Base-by-base conservation (phyloP, 2,888 invertebrate genomes). In the Yponomeuta cagnagella region DNA sequence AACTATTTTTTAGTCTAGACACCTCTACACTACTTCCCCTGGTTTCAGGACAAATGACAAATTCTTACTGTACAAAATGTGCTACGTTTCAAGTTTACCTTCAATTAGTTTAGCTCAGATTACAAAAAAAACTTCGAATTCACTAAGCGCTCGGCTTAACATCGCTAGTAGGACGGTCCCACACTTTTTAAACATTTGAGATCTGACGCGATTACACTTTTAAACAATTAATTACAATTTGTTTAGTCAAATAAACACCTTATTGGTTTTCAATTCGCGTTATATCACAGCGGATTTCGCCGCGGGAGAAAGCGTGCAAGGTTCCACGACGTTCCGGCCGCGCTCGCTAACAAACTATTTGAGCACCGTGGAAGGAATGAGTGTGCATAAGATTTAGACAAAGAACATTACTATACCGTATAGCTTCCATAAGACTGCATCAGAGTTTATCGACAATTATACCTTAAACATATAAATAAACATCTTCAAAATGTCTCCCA, bases 321-420 rank as follows among this genome's bases (percentile, higher is more conserved):
- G 31, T 37, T n/a, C 15, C 48, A 23, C n/a, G 31, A n/a, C 63
- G 31, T 10, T 23, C 23, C 65, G 63, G 74, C 72, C 72, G 72
- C 77, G 73, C 75, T 83, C 77, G 73, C 75, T 83, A 83, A 81
- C 78, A 79, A 79, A 82, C 81, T 84, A 83, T 84, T 94, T 94
- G 94, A 94, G 94, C 94, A 94, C 94, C 93, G 93, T 94, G 94
- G 94, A 94, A 94, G 94, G 94, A 94, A 94, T 94, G 86, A 88
- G 93, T 93, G 93, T 93, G 91, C 90, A 86, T 87, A 83, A 85
- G 82, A 86, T 83, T 85, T 78, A 81, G 78, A 80, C 77, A 77
- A 78, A 80, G 15, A 15, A 69, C 69, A 30, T 52, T 68, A 58
- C 12, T 58, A 12, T 58, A 58, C 52, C 79, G 81, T 79, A 82